Evolutionary conservation across 2,113 vertebrate genomes (phyloP), one percentile per base, ranked within the genome.

Genomic region (Erythrolamprus reginae): DNA sequence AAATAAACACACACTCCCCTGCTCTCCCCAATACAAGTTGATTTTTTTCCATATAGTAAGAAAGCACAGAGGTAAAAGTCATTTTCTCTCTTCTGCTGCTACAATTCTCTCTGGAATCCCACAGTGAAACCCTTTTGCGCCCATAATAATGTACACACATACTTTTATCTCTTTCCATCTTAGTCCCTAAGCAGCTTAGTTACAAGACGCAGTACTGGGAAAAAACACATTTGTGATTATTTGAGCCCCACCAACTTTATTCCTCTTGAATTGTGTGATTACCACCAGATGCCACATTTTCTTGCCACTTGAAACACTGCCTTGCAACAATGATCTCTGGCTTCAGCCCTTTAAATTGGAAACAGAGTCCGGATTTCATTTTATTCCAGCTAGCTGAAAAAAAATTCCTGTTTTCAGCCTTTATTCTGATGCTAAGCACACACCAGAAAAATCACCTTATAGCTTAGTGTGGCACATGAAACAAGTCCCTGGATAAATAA

Each of bases 241-340:
- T 42, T 9, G 33, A 77, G 17, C n/a, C 17, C 15, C 0, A 3
- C 65, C 65, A 77, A 17, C 7, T 77, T 77, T 77, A 77, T 77
- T 77, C 33, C 7, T 42, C 70, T 77, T 77, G 70, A 21, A 21
- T 42, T 42, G 7, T 42, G 70, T 42, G 17, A 77, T 21, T 9
- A 21, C 65, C 38, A 52, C 21, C 4, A 0, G 0, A 5, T 6
- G 42, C 10, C 2, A 65, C 4, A 15, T 58, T 51, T 48, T 55
- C 86, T 87, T 82, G 82, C 83, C 90, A 52, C 48, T 92, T 90
- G 13, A 4, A n/a, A 7, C 24, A 85, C 61, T 90, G 92, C 94
- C 95, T 94, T 94, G 95, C 90, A 77, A 94, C 90, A 95, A 94
- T 88, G 87, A 28, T 52, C 23, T 0, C 2, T 0, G 17, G 61